Conservation (phyloP, 2,113 vertebrate species). For the Cariama cristata region DNA sequence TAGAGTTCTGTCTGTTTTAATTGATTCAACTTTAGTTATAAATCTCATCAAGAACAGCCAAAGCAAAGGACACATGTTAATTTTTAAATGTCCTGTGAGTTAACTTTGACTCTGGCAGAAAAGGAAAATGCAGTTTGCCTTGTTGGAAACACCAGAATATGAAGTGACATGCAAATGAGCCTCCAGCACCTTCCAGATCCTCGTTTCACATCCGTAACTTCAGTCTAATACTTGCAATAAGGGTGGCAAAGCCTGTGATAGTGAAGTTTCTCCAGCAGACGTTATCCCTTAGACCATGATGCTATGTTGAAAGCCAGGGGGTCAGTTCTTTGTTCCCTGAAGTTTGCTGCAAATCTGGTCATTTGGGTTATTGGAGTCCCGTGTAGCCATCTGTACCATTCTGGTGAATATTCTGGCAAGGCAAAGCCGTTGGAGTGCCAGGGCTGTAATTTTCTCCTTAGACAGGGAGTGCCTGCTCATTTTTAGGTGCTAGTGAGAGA, state of each 20-base stretch:
- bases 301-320: not conserved
- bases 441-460: not conserved
- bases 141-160: not conserved
- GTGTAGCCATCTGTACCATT: not conserved
- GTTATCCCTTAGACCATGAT: not conserved
- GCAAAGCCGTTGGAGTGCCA: not conserved
- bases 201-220: not conserved
- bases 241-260: not conserved
- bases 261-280: not conserved
- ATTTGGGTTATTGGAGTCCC: not conserved
- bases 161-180: constrained; percentile 17
- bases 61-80: constrained; percentile 31
- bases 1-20: constrained; percentile 68
- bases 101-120: constrained; percentile 22
- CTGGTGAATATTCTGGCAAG: not conserved
- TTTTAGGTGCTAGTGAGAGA: not conserved
- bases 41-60: constrained; percentile 27
- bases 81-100: constrained; percentile 23
- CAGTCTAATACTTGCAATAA: not conserved
- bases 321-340: not conserved
- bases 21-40: constrained; percentile 57
- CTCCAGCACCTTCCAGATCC: not conserved
- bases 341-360: not conserved
- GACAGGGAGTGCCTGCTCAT: not conserved
- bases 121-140: not conserved